Conservation (phyloP, 2,113 vertebrate genomes). For the Sarotherodon lohbergeri region DNA sequence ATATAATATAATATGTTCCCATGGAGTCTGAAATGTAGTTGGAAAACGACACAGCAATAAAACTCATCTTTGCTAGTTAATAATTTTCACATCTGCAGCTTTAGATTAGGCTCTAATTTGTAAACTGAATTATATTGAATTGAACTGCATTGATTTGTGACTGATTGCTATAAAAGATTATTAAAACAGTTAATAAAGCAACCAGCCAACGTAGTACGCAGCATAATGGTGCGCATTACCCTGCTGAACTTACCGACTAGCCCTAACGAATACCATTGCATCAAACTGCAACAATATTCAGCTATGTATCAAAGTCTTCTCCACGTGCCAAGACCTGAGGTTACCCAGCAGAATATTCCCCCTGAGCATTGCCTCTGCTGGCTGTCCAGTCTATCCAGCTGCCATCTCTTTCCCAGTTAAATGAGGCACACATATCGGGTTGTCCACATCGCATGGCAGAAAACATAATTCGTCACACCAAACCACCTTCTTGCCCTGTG, state of each 20-base stretch:
- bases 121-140: not conserved
- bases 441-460: not conserved
- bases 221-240: not conserved
- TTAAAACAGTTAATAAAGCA: not conserved
- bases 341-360: not conserved
- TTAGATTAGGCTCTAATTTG: not conserved
- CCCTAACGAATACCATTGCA: not conserved
- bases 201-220: not conserved
- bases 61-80: not conserved
- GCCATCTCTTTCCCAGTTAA: not conserved
- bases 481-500: not conserved
- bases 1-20: not conserved
- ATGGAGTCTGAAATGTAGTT: not conserved
- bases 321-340: not conserved
- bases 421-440: not conserved
- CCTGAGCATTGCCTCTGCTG: not conserved
- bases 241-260: not conserved
- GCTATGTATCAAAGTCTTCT: not conserved
- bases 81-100: not conserved
- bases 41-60: not conserved
- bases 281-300: not conserved
- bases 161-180: not conserved
- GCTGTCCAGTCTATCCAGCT: not conserved
- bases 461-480: not conserved
- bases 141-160: not conserved